Conservation (phyloP, 2,113 vertebrate genomes). For the Hydrolagus affinis region DNA sequence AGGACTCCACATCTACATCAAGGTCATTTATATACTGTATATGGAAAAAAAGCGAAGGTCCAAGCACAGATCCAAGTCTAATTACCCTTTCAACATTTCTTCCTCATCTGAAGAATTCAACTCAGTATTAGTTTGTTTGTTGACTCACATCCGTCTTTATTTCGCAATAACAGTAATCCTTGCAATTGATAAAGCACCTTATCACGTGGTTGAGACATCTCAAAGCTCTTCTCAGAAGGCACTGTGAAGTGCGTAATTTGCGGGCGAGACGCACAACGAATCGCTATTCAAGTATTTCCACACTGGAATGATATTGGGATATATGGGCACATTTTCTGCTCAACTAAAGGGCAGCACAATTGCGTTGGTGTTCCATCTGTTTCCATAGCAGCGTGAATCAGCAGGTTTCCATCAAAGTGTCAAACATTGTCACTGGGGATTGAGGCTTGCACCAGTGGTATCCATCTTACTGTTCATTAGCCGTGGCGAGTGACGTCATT, state of each 20-base stretch:
- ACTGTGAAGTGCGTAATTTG: no score
- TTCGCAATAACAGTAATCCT: background rate
- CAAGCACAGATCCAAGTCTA: no score
- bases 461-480: slow-evolving; percentile 31
- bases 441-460: slow-evolving; percentile 36
- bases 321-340: background rate
- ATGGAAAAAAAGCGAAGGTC: no score
- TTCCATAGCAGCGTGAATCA: slow-evolving; percentile 39
- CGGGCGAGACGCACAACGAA: no score
- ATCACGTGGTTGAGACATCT: no score
- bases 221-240: no score
- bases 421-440: slow-evolving; percentile 34
- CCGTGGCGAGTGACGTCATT: background rate
- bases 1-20: no score
- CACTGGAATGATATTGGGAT: background rate
- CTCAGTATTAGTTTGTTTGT: no score
- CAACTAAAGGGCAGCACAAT: background rate
- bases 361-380: slow-evolving; percentile 36
- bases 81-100: no score
- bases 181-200: no score
- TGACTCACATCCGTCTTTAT: background rate
- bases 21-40: no score
- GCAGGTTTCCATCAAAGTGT: slow-evolving; percentile 34
- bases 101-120: no score
- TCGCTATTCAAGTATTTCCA: background rate